Conservation (phyloP, 2,888 invertebrate genomes). For the Agonopterix alstromeriana region DNA sequence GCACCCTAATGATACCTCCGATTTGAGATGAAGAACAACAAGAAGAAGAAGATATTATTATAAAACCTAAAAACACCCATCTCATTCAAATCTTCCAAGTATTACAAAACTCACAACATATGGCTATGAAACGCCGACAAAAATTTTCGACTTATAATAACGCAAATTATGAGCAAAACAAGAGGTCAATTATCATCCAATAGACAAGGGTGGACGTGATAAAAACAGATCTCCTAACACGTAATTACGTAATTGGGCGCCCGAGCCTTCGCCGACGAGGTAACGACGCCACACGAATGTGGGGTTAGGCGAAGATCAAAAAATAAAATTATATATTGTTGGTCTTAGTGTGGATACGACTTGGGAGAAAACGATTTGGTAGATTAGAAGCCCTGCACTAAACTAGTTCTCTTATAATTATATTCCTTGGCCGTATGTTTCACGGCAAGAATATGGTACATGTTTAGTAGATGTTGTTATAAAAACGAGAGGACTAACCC, state of each 20-base stretch:
- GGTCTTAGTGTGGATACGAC: slow-evolving; percentile 16
- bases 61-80: no score
- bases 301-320: slow-evolving; percentile 56
- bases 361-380: no score
- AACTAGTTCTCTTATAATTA: no score
- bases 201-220: slow-evolving; percentile 76
- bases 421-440: no score
- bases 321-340: slow-evolving; percentile 42
- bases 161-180: slow-evolving; percentile 63
- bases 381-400: no score
- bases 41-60: no score
- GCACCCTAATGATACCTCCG: no score
- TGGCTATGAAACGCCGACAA: slow-evolving; percentile 26
- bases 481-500: no score
- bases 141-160: slow-evolving; percentile 33
- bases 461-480: no score
- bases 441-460: no score
- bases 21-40: no score
- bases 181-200: slow-evolving; percentile 68
- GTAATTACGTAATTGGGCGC: slow-evolving; percentile 75
- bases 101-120: slow-evolving; percentile 21
- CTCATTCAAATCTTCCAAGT: no score
- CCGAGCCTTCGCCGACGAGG: slow-evolving; percentile 55
- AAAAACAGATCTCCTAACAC: slow-evolving; percentile 76
- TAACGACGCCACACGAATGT: slow-evolving; percentile 71